Base-by-base conservation (phyloP, 1,140 invertebrate species). In the Oedothorax gibbosus region DNA sequence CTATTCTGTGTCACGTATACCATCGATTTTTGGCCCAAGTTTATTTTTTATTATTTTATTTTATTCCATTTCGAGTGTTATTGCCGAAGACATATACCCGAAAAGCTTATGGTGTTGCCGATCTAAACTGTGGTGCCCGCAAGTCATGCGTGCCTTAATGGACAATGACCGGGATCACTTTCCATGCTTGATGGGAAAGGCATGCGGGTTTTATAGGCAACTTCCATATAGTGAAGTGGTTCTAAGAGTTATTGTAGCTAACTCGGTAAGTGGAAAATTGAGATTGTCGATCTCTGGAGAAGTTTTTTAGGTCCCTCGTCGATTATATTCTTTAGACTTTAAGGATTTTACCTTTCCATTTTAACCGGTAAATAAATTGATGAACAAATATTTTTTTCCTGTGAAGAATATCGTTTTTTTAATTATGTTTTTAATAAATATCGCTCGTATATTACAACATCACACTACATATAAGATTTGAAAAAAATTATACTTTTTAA, bases 1-100 rank as follows among this genome's bases (percentile, higher is more conserved):
- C 81, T 83, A 83, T 83, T 83, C 81, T 72, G 56, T 75, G 71
- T 83, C 81, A 83, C 81, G 81, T 83, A 75, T 20, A 18, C 49
- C 20, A 83, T 83, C 81, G 71, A 83, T 83, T 83, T 83, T 66
- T 53, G 18, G 12, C 18, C 50, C n/a, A 35, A 21, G 21, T 75
- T 54, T 62, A 20, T 78, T 53, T 20, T 53, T 62, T 78, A 57
- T 76, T 76, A 75, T 76, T 76, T 53, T 76, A 62, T 62, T 60
- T 76, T 35, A 15, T 71, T 71, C 14, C 53, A 71, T 57, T 20
- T 62, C 60, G n/a, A 76, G 21, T 51, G 56, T 60, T 56, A 60
- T 49, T 50, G 12, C 12, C 11, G 20, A 57, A n/a, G 66, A 82
- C 21, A 49, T 71, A n/a, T 69, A 35, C 53, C 68, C 62, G 64